Base-by-base conservation (phyloP, 2,113 vertebrate genomes). In the Colius striatus region DNA sequence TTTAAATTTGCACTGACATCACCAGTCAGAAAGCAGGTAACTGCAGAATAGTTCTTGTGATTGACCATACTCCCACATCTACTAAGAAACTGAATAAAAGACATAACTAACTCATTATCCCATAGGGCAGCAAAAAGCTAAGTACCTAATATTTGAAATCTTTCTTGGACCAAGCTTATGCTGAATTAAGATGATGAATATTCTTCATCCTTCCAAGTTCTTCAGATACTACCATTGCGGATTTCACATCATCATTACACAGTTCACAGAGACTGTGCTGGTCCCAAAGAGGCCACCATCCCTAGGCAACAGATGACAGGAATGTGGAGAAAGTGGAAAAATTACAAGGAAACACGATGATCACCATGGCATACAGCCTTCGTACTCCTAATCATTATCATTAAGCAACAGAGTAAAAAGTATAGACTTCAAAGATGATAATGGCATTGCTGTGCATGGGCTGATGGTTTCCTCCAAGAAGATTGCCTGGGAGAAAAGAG, bases 401-500 rank as follows among this genome's bases (percentile, higher is more conserved):
- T 92, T 27, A 92, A 26, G 34, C 47, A 78, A 2, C 2, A 22
- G 38, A 32, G 18, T 27, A 57, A 70, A 75, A 93, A 63, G 34
- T 4, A 11, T 0, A 16, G 53, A 29, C 68, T 72, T 63, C 60
- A 50, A 48, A 75, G 30, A 67, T 58, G 72, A 32, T 48, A 92
- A 81, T 17, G 23, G 47, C 75, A 80, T 18, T 66, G 57, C 27
- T 54, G 8, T 10, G 16, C 10, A 5, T 0, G 0, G 43, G 36
- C 15, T 88, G 79, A 38, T 43, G 78, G 58, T 70, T 50, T 77
- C n/a, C 36, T 84, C 63, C 48, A 60, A 25, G 55, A 55, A 47
- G 18, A 66, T 23, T 90, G 54, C 58, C 67, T 43, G 20, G 68
- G 43, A 95, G 68, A 84, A 89, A 87, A 55, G 38, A 95, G 57